Evolutionary conservation across 2,888 invertebrate genomes (phyloP).

Genomic region (Asteroscopus sphinx): DNA sequence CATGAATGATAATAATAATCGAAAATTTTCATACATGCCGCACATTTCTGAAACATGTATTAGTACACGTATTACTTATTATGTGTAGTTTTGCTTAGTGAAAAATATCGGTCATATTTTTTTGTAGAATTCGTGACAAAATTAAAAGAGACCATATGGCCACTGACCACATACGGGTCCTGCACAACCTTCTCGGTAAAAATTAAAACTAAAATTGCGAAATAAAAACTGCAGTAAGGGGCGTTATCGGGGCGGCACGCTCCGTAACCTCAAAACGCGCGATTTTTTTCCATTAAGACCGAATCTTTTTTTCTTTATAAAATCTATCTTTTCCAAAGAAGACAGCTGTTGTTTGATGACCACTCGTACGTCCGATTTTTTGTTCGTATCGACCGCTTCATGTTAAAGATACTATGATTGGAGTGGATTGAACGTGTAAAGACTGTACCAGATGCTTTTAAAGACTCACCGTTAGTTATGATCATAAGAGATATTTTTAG

Average conservation of each 20-base stretch:
- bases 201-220: constrained; percentile 74
- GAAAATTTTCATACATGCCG: background rate
- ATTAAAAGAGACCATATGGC: constrained; percentile 67
- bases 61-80: no score
- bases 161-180: constrained; percentile 67
- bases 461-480: constrained; percentile 46
- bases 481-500: constrained; percentile 31
- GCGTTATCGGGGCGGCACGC: constrained; percentile 84
- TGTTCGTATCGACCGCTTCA: constrained; percentile 60
- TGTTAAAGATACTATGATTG: constrained; percentile 82
- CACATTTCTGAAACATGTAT: background rate
- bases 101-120: no score
- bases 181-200: constrained; percentile 60
- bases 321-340: constrained; percentile 64
- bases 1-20: no score
- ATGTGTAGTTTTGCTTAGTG: no score
- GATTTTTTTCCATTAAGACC: constrained; percentile 57
- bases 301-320: constrained; percentile 58
- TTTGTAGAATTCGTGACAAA: background rate
- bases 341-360: constrained; percentile 87
- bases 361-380: constrained; percentile 81
- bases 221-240: constrained; percentile 71
- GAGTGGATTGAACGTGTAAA: constrained; percentile 66
- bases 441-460: constrained; percentile 62
- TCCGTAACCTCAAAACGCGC: constrained; percentile 75